Conservation (phyloP, 2,888 invertebrate species). For the Drosophila kanekoi region DNA sequence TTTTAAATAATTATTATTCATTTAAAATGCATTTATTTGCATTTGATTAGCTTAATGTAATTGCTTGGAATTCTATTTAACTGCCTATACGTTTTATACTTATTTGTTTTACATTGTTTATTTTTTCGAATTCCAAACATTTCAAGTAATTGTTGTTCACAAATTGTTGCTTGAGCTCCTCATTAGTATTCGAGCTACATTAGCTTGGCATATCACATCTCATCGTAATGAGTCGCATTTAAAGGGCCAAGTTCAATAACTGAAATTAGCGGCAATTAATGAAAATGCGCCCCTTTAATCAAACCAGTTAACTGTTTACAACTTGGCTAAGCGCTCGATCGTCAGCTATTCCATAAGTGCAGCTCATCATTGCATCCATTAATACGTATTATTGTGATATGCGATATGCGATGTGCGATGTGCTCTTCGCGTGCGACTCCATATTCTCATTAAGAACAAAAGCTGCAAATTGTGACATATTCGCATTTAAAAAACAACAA, state of each 20-base stretch:
- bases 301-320: conserved; percentile 40
- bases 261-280: conserved; percentile 6
- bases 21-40: neutral
- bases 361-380: conserved; percentile 22
- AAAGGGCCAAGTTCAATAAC: conserved; percentile 19
- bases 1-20: neutral
- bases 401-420: conserved; percentile 13
- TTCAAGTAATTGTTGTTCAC: neutral
- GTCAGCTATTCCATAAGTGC: conserved; percentile 26
- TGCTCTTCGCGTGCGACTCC: conserved; percentile 7
- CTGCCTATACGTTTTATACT: no score
- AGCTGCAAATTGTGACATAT: conserved; percentile 26
- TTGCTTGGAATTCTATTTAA: no score
- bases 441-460: conserved; percentile 25
- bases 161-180: neutral
- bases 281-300: conserved; percentile 18
- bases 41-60: no score
- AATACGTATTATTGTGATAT: conserved; percentile 5
- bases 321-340: conserved; percentile 21
- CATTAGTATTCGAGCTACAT: conserved; percentile 7
- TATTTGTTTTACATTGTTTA: no score
- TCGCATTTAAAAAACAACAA: conserved; percentile 13
- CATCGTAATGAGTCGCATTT: conserved; percentile 4
- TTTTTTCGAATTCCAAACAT: neutral
- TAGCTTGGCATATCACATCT: neutral